Base-by-base conservation (phyloP, 2,113 vertebrate genomes). In the Cyprinodon tularosa region DNA sequence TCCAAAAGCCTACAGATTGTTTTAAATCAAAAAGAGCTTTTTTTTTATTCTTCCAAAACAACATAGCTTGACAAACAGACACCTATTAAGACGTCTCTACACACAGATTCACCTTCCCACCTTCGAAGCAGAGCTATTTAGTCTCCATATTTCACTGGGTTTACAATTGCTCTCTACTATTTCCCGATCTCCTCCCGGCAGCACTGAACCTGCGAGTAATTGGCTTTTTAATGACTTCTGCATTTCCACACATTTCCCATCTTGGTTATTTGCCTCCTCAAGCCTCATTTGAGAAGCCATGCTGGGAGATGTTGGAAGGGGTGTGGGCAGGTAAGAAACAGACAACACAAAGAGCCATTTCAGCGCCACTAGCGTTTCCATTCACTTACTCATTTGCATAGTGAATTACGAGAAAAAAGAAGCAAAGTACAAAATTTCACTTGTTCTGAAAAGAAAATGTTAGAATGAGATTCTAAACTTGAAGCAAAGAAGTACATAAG, bases 181-280 rank as follows among this genome's bases (percentile, higher is more conserved):
- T 93, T 89, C 93, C 90, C 93, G 92, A 88, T 91, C 84, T 93
- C 93, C 91, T 93, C 88, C 91, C 78, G 90, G 93, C 76, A 74
- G 80, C 92, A 93, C 89, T 89, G 90, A 94, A 87, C 82, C 74
- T 80, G 68, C 29, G 66, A 81, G 74, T 95, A 95, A 96, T 95
- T 96, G 94, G 93, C 94, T 96, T 96, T 96, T 95, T 95, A 96
- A 96, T 96, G 94, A 95, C 80, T 92, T 95, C 91, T 95, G 92
- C 94, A 93, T 91, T 90, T 87, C 82, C 74, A 82, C 84, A 81
- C 84, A 65, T 79, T 87, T 81, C 83, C 82, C 62, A 77, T 82
- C 70, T 39, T 65, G 77, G 83, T 79, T 87, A 81, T 89, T 86
- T 89, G 81, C 71, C 68, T 85, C 71, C 82, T 84, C 86, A 81